A percentile compares a stretch with the other conserved stretches of the same genome.
Evolutionary conservation across 1,140 invertebrate species (phyloP).

Genomic region (Prorops nasuta): DNA sequence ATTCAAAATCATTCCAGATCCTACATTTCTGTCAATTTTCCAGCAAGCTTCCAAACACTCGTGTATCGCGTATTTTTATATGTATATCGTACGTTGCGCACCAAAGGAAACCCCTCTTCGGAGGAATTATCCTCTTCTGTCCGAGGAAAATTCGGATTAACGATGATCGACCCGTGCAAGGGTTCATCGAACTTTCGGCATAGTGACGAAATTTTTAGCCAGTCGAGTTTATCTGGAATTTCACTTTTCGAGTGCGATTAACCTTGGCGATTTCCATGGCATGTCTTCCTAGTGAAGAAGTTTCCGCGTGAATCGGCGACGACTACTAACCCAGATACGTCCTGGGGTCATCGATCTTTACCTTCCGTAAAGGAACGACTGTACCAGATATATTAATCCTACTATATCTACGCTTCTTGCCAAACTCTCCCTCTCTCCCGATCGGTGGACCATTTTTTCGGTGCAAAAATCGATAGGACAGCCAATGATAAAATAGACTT

Average conservation of each 20-base stretch:
- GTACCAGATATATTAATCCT: conserved; percentile 51
- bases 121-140: no score
- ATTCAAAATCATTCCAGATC: no score
- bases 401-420: conserved; percentile 28
- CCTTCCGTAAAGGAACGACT: conserved; percentile 42
- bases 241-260: conserved; percentile 39
- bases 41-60: no score
- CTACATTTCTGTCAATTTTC: no score
- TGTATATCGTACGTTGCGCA: no score
- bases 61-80: no score
- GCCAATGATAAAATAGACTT: no score
- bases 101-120: no score
- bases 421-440: conserved; percentile 14
- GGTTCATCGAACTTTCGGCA: not conserved
- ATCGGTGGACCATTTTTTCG: conserved; percentile 12
- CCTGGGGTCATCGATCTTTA: conserved; percentile 55
- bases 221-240: conserved; percentile 12
- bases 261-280: conserved; percentile 44
- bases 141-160: no score
- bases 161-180: conserved; percentile 4
- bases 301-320: conserved; percentile 50
- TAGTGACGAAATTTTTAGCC: not conserved
- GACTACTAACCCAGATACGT: conserved; percentile 58
- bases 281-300: conserved; percentile 31
- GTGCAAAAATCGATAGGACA: no score